Evolutionary conservation across 2,797 vertebrate species (phyloP).

Genomic region (Chaetophractus vellerosus): DNA sequence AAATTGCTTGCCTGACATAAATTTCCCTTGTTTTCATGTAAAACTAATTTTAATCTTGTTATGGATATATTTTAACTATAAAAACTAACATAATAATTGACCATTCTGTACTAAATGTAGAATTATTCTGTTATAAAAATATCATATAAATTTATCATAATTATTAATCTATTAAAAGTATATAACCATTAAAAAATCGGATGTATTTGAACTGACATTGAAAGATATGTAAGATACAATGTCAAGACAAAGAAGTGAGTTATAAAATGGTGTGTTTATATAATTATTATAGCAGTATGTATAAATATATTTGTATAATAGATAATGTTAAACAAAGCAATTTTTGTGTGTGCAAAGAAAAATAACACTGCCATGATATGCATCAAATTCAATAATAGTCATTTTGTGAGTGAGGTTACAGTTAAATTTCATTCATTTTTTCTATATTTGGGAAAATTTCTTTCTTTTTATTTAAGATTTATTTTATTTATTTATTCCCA

Average conservation of each 20-base stretch:
- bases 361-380: neutral
- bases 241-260: neutral
- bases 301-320: neutral
- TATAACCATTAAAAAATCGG: neutral
- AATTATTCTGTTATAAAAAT: slow-evolving; percentile 41
- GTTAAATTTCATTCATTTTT: neutral
- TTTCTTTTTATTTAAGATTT: neutral
- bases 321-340: neutral
- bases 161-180: neutral
- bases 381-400: neutral
- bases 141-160: neutral
- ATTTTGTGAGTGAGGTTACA: neutral
- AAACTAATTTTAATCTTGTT: slow-evolving; percentile 19
- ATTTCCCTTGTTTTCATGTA: slow-evolving; percentile 62
- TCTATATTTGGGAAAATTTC: neutral
- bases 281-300: neutral
- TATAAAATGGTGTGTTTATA: slow-evolving; percentile 20
- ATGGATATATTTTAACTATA: slow-evolving; percentile 51
- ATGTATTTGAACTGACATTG: neutral
- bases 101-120: slow-evolving; percentile 49
- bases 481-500: no score
- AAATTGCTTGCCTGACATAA: slow-evolving; percentile 2
- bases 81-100: neutral
- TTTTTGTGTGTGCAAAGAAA: neutral
- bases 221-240: neutral